Evolutionary conservation across 2,797 vertebrate genomes (phyloP).

Genomic region (Sebastes trivittatus): DNA sequence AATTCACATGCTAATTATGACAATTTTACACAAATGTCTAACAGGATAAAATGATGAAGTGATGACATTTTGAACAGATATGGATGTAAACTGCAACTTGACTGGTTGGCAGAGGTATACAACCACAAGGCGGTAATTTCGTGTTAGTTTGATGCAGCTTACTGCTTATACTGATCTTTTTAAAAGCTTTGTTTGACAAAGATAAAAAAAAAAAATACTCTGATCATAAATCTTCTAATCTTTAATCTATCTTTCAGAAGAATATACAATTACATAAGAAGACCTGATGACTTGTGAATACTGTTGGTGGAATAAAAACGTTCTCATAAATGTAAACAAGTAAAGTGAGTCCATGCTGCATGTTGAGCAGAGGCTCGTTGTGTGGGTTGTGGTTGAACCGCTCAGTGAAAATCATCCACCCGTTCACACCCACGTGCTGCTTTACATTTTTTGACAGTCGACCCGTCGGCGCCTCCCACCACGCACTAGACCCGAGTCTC

Average conservation of each 20-base stretch:
- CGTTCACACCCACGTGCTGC: slow-evolving; percentile 8
- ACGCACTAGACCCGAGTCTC: not conserved
- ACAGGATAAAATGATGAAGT: no score
- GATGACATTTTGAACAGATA: no score
- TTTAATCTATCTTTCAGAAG: not conserved
- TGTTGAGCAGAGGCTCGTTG: not conserved
- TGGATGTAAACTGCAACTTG: no score
- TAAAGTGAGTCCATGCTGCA: not conserved
- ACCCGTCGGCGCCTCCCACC: slow-evolving; percentile 10
- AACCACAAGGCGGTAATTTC: no score
- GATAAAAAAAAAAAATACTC: not conserved
- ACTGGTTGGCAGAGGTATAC: no score
- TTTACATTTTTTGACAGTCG: slow-evolving; percentile 8
- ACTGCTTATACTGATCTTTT: not conserved
- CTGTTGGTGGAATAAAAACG: not conserved
- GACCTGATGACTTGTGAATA: not conserved
- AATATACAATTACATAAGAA: not conserved
- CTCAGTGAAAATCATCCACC: not conserved
- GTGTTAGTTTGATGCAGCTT: not conserved
- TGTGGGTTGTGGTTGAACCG: slow-evolving; percentile 8
- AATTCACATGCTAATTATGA: no score
- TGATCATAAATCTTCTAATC: not conserved
- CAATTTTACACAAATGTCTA: no score
- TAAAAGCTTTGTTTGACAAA: not conserved
- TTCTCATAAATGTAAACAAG: slow-evolving; percentile 16